These are phyloP conservation scores for Cosmorhoe ocellata DNA, from an alignment of 2,888 invertebrate genomes.

Conservation along the genomic window DNA sequence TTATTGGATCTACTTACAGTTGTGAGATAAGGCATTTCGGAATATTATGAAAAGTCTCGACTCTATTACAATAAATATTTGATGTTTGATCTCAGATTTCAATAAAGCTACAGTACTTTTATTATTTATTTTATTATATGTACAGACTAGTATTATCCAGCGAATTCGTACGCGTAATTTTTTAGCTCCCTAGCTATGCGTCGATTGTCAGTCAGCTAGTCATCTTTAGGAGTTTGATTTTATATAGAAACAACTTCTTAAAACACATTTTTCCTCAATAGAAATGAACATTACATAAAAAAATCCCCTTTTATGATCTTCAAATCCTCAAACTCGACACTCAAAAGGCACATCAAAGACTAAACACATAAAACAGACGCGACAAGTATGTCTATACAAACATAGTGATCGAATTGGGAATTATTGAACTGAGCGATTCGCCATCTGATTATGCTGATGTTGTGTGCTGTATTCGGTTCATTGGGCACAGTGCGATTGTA, in stretches of 20 bases:
- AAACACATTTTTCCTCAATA: slow-evolving; percentile 1
- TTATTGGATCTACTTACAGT: no score
- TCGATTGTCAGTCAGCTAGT: no score
- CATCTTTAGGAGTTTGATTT: no score
- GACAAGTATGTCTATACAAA: slow-evolving; percentile 18
- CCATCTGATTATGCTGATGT: slow-evolving; percentile 36
- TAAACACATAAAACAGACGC: slow-evolving; percentile 17
- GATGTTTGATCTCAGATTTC: neutral
- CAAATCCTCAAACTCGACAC: slow-evolving; percentile 6
- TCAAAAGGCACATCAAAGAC: slow-evolving; percentile 15
- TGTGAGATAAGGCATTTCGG: no score
- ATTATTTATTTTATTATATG: no score
- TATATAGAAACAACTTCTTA: no score
- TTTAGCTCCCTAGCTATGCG: no score
- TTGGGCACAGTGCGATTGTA: slow-evolving; percentile 37
- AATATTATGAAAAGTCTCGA: no score
- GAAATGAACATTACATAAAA: slow-evolving; percentile 10
- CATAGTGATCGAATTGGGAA: slow-evolving; percentile 34
- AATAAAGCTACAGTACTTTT: neutral
- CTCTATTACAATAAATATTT: no score
- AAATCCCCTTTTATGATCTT: slow-evolving; percentile 3
- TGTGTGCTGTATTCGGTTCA: slow-evolving; percentile 36
- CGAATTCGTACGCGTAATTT: no score
- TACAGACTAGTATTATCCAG: no score
- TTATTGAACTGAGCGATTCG: slow-evolving; percentile 29